Base-by-base conservation (phyloP, 1,140 invertebrate species). In the Drosophila mauritiana region DNA sequence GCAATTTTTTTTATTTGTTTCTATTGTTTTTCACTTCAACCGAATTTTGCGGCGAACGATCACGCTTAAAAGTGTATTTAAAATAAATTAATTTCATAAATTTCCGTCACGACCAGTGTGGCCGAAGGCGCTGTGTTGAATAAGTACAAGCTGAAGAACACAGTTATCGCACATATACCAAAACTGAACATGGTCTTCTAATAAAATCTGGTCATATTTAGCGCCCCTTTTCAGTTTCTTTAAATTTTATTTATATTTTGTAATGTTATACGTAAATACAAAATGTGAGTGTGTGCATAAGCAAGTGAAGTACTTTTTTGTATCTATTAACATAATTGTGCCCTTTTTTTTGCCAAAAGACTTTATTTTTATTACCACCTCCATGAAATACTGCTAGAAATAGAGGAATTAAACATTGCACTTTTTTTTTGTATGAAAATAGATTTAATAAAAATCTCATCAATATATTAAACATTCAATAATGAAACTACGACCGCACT, bases 41-140 rank as follows among this genome's bases (percentile, higher is more conserved):
- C 49, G 40, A 42, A 17, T 13, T 7, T 0, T 13, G 37, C 40
- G 37, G 31, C 49, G 45, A 43, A 54, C 52, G 31, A 68, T 59
- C 56, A 40, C 39, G 49, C 13, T 36, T 42, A 37, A 63, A 63
- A 46, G 63, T 63, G n/a, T 40, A 20, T 22, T 61, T 40, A 49
- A 27, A 49, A 31, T 31, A 31, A 20, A 36, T 22, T 61, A 56
- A 56, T 62, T 56, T 62, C 27, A 34, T 34, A 34, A 34, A 20
- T 53, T 37, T 22, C 25, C 13, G 17, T 53, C 36, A 15, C 17
- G 7, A 13, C 17, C 34, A 53, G 3, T 39, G 51, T 53, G 51
- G 13, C 51, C 27, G 8, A 20, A 10, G 22, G 11, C 7, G 10
- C 43, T 5, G 20, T 4, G 20, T 13, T 25, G 20, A 20, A 12